phyloP scores from a whole-genome alignment of 2,888 invertebrate species.

The Ecliptopera silaceata region DNA sequence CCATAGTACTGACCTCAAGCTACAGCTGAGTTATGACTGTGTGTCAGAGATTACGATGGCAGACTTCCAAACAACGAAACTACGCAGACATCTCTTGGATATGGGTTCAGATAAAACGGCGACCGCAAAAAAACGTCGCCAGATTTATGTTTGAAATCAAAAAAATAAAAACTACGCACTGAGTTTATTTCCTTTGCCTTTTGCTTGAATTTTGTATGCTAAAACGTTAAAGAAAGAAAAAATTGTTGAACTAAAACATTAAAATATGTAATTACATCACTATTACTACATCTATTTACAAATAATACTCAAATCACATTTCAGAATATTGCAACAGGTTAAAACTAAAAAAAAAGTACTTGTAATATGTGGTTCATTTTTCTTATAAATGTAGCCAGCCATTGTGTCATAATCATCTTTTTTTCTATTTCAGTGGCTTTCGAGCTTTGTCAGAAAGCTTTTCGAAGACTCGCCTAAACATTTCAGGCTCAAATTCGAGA shows the following conservation, averaged over 20 bases:
- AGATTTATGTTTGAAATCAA: too few species aligned
- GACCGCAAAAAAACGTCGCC: too few species aligned
- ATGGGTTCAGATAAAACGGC: too few species aligned
- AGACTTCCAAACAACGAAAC: constrained; percentile 15
- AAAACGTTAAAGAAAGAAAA: too few species aligned
- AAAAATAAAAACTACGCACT: too few species aligned
- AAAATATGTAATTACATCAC: too few species aligned
- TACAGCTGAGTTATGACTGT: constrained; percentile 8
- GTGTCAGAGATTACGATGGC: constrained; percentile 15
- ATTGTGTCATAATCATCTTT: constrained; percentile 26
- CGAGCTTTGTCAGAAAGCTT: constrained; percentile 24
- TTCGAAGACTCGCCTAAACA: constrained; percentile 19
- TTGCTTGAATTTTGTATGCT: too few species aligned
- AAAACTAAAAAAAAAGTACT: background rate
- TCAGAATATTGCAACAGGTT: background rate
- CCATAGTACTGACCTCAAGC: constrained; percentile 3
- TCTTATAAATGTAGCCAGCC: constrained; percentile 13
- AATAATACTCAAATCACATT: too few species aligned
- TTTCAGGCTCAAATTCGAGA: constrained; percentile 20
- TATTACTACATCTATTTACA: too few species aligned
- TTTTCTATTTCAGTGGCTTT: constrained; percentile 25
- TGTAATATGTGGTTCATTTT: constrained; percentile 13
- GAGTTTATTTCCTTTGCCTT: too few species aligned
- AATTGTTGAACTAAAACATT: too few species aligned
- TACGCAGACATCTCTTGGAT: background rate